Percentiles rank a stretch among this genome's conserved stretches.
Evolutionary conservation across 2,888 invertebrate species (phyloP).

Genomic region (Bembecia ichneumoniformis): DNA sequence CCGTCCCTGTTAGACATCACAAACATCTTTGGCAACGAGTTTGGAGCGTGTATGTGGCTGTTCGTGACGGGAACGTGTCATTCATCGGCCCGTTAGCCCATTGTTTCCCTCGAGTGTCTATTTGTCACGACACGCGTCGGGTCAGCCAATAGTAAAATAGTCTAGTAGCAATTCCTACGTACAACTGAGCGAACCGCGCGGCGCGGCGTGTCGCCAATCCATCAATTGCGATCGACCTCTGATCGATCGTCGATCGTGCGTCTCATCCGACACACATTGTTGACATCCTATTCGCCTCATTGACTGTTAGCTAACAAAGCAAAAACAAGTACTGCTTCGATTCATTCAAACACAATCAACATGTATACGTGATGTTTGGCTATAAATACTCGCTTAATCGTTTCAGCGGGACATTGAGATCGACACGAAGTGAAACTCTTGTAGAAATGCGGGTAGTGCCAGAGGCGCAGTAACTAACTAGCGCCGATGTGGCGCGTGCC

Average conservation of each 20-base stretch:
- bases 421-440: not conserved
- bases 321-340: not conserved
- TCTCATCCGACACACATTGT: constrained; percentile 37
- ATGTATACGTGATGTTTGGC: too few species aligned
- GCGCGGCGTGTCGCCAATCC: constrained; percentile 52
- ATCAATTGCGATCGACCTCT: constrained; percentile 60
- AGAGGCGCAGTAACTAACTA: constrained; percentile 29
- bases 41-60: constrained; percentile 34
- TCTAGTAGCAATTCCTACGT: constrained; percentile 37
- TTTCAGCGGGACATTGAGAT: not conserved
- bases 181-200: constrained; percentile 34
- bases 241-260: constrained; percentile 52
- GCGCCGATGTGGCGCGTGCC: constrained; percentile 40
- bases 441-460: constrained; percentile 11
- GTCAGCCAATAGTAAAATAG: constrained; percentile 54
- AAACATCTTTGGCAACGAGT: constrained; percentile 66
- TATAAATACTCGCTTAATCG: too few species aligned
- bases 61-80: constrained; percentile 52
- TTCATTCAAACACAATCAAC: too few species aligned
- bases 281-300: constrained; percentile 31
- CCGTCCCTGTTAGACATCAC: constrained; percentile 44
- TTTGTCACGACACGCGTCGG: constrained; percentile 47
- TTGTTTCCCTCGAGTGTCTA: constrained; percentile 62
- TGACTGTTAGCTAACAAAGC: constrained; percentile 12
- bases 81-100: constrained; percentile 66